phyloP scores from a whole-genome alignment of 2,888 invertebrate genomes.

The Creontiades dilutus region DNA sequence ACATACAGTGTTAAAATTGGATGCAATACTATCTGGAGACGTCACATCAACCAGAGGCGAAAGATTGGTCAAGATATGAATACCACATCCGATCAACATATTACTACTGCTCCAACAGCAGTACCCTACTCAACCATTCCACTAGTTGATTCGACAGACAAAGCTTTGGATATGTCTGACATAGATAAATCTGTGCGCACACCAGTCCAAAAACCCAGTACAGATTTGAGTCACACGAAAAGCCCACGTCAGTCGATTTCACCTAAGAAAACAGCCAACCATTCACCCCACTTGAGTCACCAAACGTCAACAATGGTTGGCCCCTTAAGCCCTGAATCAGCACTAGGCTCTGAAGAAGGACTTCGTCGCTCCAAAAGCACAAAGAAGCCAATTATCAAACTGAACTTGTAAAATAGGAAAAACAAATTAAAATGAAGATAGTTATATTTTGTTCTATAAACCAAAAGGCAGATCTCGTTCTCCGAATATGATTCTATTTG shows the following conservation, averaged over 20 bases:
- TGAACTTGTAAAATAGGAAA: background rate
- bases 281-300: background rate
- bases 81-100: too few relatives aligned
- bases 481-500: too few relatives aligned
- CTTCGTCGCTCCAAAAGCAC: background rate
- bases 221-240: background rate
- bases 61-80: conserved; percentile 38
- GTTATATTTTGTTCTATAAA: too few relatives aligned
- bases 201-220: too few relatives aligned
- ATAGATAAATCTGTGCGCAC: too few relatives aligned
- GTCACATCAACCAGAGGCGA: conserved; percentile 38
- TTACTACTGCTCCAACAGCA: too few relatives aligned
- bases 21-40: background rate
- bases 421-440: too few relatives aligned
- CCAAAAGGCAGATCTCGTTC: too few relatives aligned
- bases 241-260: background rate
- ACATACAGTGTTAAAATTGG: conserved; percentile 15
- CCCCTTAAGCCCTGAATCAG: background rate
- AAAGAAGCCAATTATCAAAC: background rate
- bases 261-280: background rate
- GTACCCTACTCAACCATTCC: too few relatives aligned
- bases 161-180: too few relatives aligned
- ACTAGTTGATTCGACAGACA: too few relatives aligned
- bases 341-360: background rate
- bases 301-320: background rate